Evolutionary conservation across 1,140 invertebrate genomes (phyloP), one percentile per base, ranked within the genome.

Genomic region (Schlechtendalia chinensis): DNA sequence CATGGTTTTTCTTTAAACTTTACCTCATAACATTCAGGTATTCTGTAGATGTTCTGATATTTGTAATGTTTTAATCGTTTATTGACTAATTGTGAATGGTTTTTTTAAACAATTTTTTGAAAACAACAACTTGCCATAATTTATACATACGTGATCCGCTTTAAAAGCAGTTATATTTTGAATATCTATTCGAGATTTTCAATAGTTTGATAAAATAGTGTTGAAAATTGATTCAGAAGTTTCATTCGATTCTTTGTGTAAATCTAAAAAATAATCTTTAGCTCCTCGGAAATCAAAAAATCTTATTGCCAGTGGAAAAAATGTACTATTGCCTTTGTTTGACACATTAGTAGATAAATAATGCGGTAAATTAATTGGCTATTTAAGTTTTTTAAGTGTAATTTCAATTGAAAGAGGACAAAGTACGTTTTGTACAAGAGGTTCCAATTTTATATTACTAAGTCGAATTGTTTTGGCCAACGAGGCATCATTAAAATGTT

Each of bases 251-350:
- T 65, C 17, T 5, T 65, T 6, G n/a, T 61, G 29, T 27, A 61
- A 61, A 3, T 29, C 61, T 65, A 65, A 65, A 65, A 65, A 24
- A 39, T 39, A 32, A 65, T 65, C 61, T 65, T 65, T 61, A 22
- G 29, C 24, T 65, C 19, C 61, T n/a, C n/a, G 29, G 32, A 65
- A 65, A 65, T 39, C 0, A 65, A 65, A 65, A n/a, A 39, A 65
- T 11, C 29, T 39, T 10, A 39, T 29, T 17, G 17, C 27, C 39
- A 65, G 39, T n/a, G 29, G 24, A 29, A 61, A 61, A 27, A 61
- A 65, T 65, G 19, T 65, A 39, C 29, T 65, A 39, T 65, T 65
- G 32, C 61, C 29, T 17, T 65, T 61, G 16, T 61, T 29, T 29
- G 12, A 29, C n/a, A n/a, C n/a, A n/a, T n/a, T n/a, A 61, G 29